phyloP scores from a whole-genome alignment of 2,797 vertebrate genomes.

The Numenius phaeopus region DNA sequence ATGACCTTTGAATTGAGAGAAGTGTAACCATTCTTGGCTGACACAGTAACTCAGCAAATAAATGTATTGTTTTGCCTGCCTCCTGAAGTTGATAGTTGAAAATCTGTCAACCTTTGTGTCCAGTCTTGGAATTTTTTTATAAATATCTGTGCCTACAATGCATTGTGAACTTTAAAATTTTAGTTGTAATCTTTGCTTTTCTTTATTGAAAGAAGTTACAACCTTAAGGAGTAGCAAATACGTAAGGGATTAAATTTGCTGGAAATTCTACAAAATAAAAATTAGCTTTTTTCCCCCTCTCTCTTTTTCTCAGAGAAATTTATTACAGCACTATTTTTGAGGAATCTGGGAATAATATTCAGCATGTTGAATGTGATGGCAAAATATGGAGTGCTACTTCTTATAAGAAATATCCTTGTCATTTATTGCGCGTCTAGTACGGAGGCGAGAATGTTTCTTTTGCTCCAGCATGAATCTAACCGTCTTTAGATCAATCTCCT shows the following conservation, averaged over 20 bases:
- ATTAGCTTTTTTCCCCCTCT: fast-evolving
- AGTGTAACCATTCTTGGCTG: constrained; percentile 68
- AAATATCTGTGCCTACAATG: neutral
- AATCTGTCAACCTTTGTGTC: constrained; percentile 15
- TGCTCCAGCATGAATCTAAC: neutral
- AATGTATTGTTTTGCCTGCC: constrained; percentile 53
- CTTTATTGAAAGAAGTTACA: neutral
- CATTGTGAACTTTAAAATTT: neutral
- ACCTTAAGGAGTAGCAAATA: neutral
- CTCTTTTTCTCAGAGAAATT: fast-evolving
- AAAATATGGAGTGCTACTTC: neutral
- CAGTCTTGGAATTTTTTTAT: neutral
- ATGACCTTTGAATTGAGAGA: constrained; percentile 70
- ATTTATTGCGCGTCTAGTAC: neutral
- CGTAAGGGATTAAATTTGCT: neutral
- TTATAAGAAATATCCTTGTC: neutral
- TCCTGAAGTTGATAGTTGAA: constrained; percentile 53
- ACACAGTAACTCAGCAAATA: constrained; percentile 55
- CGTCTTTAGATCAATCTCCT: neutral
- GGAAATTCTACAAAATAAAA: neutral
- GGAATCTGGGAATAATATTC: neutral
- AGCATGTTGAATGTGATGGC: neutral
- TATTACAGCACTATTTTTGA: neutral
- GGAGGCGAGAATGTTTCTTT: neutral
- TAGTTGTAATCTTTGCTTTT: neutral